Conservation (phyloP, 2,113 vertebrate species). For the Sander lucioperca region DNA sequence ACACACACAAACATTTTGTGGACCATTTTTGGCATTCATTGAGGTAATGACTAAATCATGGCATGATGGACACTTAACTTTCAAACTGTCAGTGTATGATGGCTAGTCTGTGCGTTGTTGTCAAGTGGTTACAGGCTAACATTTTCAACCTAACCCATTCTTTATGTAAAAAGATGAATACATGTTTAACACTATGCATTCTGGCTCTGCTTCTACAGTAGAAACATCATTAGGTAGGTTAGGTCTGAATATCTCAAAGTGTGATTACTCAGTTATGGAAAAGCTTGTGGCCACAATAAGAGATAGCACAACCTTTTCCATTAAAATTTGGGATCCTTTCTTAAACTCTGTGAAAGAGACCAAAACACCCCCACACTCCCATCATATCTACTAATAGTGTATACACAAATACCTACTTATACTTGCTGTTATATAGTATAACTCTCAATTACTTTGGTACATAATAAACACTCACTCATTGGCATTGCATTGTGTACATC, state of each 20-base stretch:
- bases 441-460: not conserved
- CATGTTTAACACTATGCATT: not conserved
- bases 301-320: not conserved
- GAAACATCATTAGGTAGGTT: not conserved
- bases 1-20: not conserved
- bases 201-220: not conserved
- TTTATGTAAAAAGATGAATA: not conserved
- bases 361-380: not conserved
- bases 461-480: not conserved
- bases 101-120: not conserved
- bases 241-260: not conserved
- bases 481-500: not conserved
- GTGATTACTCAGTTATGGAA: slow-evolving; percentile 13
- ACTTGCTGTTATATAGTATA: not conserved
- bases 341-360: slow-evolving; percentile 7
- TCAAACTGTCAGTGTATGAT: not conserved
- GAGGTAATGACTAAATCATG: not conserved
- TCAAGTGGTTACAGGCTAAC: not conserved
- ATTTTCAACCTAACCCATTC: not conserved
- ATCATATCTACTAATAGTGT: not conserved
- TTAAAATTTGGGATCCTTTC: not conserved
- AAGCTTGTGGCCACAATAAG: not conserved
- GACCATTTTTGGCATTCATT: slow-evolving; percentile 2
- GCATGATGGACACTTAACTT: slow-evolving; percentile 6
- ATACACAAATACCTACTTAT: not conserved